Evolutionary conservation across 2,113 vertebrate species (phyloP), one percentile per base, ranked within the genome.

Genomic region (Rhinoptilus africanus): DNA sequence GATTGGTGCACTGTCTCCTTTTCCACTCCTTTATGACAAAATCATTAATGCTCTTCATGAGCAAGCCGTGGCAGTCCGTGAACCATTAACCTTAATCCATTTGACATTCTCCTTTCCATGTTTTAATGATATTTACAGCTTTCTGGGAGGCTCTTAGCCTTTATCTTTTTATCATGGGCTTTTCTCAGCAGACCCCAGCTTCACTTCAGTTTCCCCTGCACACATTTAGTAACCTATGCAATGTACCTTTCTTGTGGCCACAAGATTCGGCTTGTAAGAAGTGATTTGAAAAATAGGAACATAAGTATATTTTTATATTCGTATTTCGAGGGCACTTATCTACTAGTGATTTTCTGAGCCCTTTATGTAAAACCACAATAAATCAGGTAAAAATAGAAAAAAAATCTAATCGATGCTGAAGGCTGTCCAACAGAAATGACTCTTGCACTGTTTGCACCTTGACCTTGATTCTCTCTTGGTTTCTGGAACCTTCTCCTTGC

Each of bases 101-200:
- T 47, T 91, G 91, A 93, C 73, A 94, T 92, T 94, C 88, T 91
- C 56, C 37, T 63, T 91, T 91, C 88, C 67, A 67, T 64, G 76
- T 91, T 97, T 93, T 92, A 93, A 91, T 92, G 78, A 80, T 78
- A 92, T 91, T 92, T 92, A 72, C 72, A 89, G 34, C 73, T 91
- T 92, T 91, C 62, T 64, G n/a, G 73, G 80, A 82, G 60, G 27
- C 50, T 96, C 59, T 88, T 64, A 82, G 51, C 56, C 80, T 91
- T 90, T 86, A 21, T 88, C 43, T 81, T 93, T 92, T 84, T 81
- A 53, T 75, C 64, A 45, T 3, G 2, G 21, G 15, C 28, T 93
- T 85, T 95, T 90, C 88, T 94, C 59, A 50, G 72, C 0, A 1
- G 47, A 92, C 35, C 8, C 17, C 28, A 78, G 63, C 69, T 91